phyloP scores from a whole-genome alignment of 2,113 vertebrate species.

The Colistium nudipinnis region DNA sequence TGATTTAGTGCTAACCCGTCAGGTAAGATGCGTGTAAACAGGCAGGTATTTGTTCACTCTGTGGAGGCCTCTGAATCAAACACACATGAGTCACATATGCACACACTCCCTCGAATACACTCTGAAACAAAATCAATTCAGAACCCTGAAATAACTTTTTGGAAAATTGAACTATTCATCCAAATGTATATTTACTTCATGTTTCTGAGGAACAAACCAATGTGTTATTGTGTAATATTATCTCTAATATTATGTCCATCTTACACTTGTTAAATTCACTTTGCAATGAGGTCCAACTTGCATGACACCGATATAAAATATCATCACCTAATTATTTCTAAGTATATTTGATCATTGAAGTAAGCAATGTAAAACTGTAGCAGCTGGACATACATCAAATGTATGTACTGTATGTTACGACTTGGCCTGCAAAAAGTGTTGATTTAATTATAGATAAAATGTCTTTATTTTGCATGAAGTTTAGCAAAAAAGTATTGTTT shows the following conservation, averaged over 20 bases:
- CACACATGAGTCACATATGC: background rate
- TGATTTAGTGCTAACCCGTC: constrained; percentile 1
- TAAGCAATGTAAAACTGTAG: too few species aligned
- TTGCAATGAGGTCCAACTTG: background rate
- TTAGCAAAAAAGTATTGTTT: too few species aligned
- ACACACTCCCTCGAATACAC: background rate
- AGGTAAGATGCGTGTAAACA: background rate
- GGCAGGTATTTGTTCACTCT: background rate
- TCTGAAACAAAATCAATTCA: too few species aligned
- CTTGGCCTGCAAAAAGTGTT: too few species aligned
- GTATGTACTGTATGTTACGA: too few species aligned
- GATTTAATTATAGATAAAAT: too few species aligned
- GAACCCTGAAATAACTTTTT: background rate
- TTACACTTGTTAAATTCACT: background rate
- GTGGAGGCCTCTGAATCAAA: background rate
- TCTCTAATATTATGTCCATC: background rate
- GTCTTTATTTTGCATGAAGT: too few species aligned
- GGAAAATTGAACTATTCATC: background rate
- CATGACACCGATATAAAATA: background rate
- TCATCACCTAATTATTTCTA: background rate
- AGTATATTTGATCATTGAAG: too few species aligned
- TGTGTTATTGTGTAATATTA: background rate
- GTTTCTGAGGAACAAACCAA: background rate
- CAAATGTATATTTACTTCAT: background rate
- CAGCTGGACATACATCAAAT: too few species aligned